Evolutionary conservation across 2,888 invertebrate species (phyloP).

Genomic region (Fragum whitleyi): DNA sequence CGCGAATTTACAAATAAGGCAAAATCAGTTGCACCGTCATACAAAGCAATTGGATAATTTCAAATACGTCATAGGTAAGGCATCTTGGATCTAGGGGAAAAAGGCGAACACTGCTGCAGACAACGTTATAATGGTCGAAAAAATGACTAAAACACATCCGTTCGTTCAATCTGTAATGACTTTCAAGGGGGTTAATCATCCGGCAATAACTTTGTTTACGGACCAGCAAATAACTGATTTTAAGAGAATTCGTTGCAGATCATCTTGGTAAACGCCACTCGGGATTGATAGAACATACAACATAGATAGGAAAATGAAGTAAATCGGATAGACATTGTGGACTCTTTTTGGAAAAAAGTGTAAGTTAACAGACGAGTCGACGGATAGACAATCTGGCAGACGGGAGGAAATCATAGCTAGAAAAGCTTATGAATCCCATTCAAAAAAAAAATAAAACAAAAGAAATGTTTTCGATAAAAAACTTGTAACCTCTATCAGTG

Average conservation of each 20-base stretch:
- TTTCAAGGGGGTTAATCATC: constrained; percentile 31
- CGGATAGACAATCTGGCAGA: too few relatives aligned
- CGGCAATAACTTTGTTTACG: constrained; percentile 40
- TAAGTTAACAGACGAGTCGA: too few relatives aligned
- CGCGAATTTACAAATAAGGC: too few relatives aligned
- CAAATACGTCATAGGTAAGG: constrained; percentile 29
- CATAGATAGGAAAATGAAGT: too few relatives aligned
- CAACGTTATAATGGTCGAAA: constrained; percentile 48
- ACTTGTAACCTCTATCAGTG: too few relatives aligned
- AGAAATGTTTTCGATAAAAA: too few relatives aligned
- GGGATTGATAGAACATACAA: constrained; percentile 54
- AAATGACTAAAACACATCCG: constrained; percentile 43
- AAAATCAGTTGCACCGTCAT: constrained; percentile 4
- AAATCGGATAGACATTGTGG: too few relatives aligned
- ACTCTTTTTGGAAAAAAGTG: too few relatives aligned
- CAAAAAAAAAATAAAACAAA: too few relatives aligned
- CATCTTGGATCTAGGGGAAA: too few relatives aligned
- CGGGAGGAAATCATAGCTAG: too few relatives aligned
- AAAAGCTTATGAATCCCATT: too few relatives aligned
- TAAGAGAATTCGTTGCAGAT: constrained; percentile 42
- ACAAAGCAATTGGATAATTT: constrained; percentile 30
- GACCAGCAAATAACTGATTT: constrained; percentile 48
- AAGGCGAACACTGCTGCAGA: constrained; percentile 37
- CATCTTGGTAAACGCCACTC: constrained; percentile 6
- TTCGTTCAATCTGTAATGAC: constrained; percentile 48